phyloP scores from a whole-genome alignment of 2,113 vertebrate species.

The Channa maculata region DNA sequence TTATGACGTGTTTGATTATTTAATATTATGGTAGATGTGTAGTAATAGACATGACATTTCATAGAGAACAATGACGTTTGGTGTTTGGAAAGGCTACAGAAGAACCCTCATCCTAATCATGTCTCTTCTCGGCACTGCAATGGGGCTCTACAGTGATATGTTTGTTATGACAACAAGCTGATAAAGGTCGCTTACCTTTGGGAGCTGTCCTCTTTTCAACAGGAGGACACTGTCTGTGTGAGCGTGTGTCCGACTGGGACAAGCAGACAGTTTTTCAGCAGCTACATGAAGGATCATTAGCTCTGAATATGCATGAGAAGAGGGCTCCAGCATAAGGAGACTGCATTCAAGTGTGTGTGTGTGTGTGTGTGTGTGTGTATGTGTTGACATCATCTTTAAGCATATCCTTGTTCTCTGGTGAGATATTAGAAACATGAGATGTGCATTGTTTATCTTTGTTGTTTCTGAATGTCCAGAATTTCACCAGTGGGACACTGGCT shows the following conservation, averaged over 20 bases:
- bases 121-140: constrained; percentile 1
- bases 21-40: no score
- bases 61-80: no score
- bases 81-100: no score
- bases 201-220: constrained; percentile 32
- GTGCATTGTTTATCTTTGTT: constrained; percentile 60
- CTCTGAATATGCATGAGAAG: not conserved
- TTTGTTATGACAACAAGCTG: constrained; percentile 69
- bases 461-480: constrained; percentile 6
- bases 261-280: not conserved
- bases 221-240: not conserved
- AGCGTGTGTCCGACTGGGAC: not conserved
- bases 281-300: constrained; percentile 7
- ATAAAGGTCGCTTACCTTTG: constrained; percentile 35
- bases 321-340: not conserved
- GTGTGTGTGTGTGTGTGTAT: no score
- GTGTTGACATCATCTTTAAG: constrained; percentile 7
- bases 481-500: not conserved
- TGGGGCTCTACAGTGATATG: constrained; percentile 7
- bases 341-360: not conserved
- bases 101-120: not conserved
- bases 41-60: no score
- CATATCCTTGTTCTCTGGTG: not conserved
- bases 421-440: constrained; percentile 27
- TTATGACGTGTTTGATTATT: no score